Conservation (phyloP, 1,140 invertebrate species). For the Charaxes varanes region DNA sequence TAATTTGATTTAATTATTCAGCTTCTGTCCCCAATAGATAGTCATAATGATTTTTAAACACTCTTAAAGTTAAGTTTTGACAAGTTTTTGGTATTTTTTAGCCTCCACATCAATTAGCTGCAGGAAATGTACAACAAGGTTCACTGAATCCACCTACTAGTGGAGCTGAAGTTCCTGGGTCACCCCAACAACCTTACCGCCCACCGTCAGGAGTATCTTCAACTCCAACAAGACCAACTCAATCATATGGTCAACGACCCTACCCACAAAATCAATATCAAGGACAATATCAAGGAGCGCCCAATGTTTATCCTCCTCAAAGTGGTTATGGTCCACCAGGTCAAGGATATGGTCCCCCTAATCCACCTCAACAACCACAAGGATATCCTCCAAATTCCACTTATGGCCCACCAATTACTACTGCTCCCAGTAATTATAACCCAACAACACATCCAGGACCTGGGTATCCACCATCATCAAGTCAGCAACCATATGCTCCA, state of each 20-base stretch:
- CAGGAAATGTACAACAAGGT: constrained; percentile 56
- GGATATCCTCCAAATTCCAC: constrained; percentile 67
- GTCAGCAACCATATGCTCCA: constrained; percentile 64
- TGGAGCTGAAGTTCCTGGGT: constrained; percentile 49
- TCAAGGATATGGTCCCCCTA: constrained; percentile 70
- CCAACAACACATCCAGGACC: constrained; percentile 63
- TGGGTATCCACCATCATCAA: constrained; percentile 63
- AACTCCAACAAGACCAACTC: constrained; percentile 65
- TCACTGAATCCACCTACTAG: constrained; percentile 49
- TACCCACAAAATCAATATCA: constrained; percentile 72
- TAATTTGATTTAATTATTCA: too few relatives aligned
- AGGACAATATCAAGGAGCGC: constrained; percentile 68
- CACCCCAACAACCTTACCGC: constrained; percentile 54
- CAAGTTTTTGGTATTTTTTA: too few relatives aligned
- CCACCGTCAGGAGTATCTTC: constrained; percentile 60
- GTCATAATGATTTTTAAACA: too few relatives aligned
- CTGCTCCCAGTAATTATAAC: constrained; percentile 66
- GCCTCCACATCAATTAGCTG: constrained; percentile 66
- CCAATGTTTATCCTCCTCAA: constrained; percentile 63
- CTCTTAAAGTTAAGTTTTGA: too few relatives aligned
- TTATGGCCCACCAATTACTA: constrained; percentile 72
- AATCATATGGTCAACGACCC: constrained; percentile 67
- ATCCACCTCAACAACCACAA: constrained; percentile 63
- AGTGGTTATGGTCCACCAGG: constrained; percentile 60
- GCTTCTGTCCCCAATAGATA: too few relatives aligned